A percentile compares a stretch with the other conserved stretches of the same genome.
These are phyloP conservation scores for Lasioglossum zephyrum DNA, from an alignment of 2,888 invertebrate species.

Conservation along the genomic window DNA sequence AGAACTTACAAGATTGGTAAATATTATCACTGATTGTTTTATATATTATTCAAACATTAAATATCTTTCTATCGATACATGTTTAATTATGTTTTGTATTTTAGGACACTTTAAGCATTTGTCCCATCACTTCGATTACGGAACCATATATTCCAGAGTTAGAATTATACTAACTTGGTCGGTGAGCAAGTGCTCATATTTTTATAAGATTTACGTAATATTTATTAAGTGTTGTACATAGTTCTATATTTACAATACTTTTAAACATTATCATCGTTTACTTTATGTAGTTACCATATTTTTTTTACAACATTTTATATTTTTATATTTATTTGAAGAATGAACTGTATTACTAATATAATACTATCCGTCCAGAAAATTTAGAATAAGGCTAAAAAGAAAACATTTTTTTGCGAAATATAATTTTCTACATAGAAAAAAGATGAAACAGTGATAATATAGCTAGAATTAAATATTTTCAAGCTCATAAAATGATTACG, in stretches of 20 bases:
- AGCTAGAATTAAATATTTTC: slow-evolving; percentile 2
- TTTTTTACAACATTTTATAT: slow-evolving; percentile 21
- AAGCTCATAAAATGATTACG: background rate
- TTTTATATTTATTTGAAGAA: slow-evolving; percentile 35
- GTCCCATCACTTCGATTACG: slow-evolving; percentile 82
- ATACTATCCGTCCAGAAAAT: slow-evolving; percentile 47
- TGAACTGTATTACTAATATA: slow-evolving; percentile 17
- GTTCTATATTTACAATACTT: slow-evolving; percentile 25
- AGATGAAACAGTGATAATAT: background rate
- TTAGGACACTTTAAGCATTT: slow-evolving; percentile 82
- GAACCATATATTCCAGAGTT: slow-evolving; percentile 81
- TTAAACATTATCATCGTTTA: slow-evolving; percentile 32
- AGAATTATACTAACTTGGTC: slow-evolving; percentile 76
- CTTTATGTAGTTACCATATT: slow-evolving; percentile 55
- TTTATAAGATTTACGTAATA: slow-evolving; percentile 33
- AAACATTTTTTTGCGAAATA: background rate
- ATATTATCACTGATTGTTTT: slow-evolving; percentile 9
- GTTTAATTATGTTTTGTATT: slow-evolving; percentile 44
- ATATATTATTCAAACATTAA: background rate
- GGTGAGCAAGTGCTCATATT: slow-evolving; percentile 39
- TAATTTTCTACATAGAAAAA: slow-evolving; percentile 24
- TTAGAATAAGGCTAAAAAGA: slow-evolving; percentile 38
- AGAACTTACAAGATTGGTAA: slow-evolving; percentile 85
- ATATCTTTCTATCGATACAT: background rate
- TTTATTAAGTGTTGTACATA: slow-evolving; percentile 43